Percentiles rank a stretch among this genome's conserved stretches.
phyloP scores from a whole-genome alignment of 2,888 invertebrate species.

The Eudemis profundana region DNA sequence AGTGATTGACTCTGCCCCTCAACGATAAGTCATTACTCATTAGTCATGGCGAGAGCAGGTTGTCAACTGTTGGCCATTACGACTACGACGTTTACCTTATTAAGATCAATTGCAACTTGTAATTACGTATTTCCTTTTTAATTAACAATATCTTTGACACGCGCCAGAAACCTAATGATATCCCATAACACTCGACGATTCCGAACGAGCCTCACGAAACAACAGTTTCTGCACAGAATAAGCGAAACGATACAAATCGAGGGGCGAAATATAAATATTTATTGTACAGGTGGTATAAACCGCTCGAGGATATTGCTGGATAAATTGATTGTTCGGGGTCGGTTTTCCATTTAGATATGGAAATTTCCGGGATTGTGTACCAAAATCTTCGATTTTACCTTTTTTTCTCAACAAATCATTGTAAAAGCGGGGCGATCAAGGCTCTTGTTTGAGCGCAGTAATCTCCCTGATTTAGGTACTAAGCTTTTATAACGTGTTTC shows the following conservation, averaged over 20 bases:
- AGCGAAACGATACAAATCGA: conserved; percentile 73
- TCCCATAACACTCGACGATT: not conserved
- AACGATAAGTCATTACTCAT: too few relatives aligned
- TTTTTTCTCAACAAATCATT: conserved; percentile 79
- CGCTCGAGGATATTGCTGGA: conserved; percentile 84
- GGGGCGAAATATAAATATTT: conserved; percentile 82
- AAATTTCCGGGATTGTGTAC: conserved; percentile 84
- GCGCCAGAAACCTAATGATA: conserved; percentile 17
- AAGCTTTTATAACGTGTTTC: conserved; percentile 19
- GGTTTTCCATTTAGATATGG: conserved; percentile 86
- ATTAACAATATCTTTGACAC: too few relatives aligned
- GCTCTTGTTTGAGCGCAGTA: conserved; percentile 56
- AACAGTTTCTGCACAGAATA: conserved; percentile 59
- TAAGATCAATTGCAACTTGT: too few relatives aligned
- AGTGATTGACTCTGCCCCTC: too few relatives aligned
- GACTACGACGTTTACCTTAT: too few relatives aligned
- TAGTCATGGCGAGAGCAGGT: too few relatives aligned
- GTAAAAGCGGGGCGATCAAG: conserved; percentile 58
- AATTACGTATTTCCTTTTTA: too few relatives aligned
- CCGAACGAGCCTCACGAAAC: conserved; percentile 38
- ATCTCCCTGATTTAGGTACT: conserved; percentile 53
- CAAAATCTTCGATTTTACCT: conserved; percentile 82
- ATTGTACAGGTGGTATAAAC: conserved; percentile 85
- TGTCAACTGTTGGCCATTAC: too few relatives aligned
- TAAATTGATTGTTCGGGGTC: conserved; percentile 85